Evolutionary conservation across 2,113 vertebrate species (phyloP), one percentile per base, ranked within the genome.

Genomic region (Girardinichthys multiradiatus): DNA sequence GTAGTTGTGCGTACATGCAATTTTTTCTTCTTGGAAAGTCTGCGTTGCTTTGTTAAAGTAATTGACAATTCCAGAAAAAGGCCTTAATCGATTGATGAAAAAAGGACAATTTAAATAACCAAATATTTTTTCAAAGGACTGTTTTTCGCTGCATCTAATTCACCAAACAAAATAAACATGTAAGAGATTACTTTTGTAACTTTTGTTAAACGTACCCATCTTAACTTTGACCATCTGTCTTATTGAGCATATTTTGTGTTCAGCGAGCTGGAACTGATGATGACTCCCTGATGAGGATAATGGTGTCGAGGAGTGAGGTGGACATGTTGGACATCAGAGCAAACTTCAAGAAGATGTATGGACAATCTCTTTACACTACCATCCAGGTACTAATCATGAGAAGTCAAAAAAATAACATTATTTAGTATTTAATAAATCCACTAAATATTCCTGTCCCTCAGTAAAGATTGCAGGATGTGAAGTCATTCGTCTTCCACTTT

Each of bases 191-290:
- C 2, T 42, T 42, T 45, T 45, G 42, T 45, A 7, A 54, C 24
- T 54, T 54, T 54, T 10, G n/a, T 8, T 54, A n/a, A 54, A 54
- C 2, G 21, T n/a, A 4, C 21, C 21, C 24, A 60, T 31, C 29
- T 19, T 60, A 21, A 30, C 15, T 21, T 27, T 39, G 62, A 26
- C 35, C 31, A 54, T 54, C 48, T 54, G 21, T 54, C n/a, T 54
- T 45, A 19, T 4, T 9, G 48, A 6, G 77, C 2, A 57, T 0
- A 71, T n/a, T 64, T 6, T 10, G 5, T 33, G 8, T 33, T 31
- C 5, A 99, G 97, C 95, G 97, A 28, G 96, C 96, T 6, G 97
- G 97, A 48, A 99, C 98, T 0, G 96, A 99, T 72, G 97, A 99
- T n/a, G 90, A 94, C 11, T 95, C 96, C 33, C 87, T 98, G 88